Conservation (phyloP, 2,888 invertebrate species). For the Megastigmus dorsalis region DNA sequence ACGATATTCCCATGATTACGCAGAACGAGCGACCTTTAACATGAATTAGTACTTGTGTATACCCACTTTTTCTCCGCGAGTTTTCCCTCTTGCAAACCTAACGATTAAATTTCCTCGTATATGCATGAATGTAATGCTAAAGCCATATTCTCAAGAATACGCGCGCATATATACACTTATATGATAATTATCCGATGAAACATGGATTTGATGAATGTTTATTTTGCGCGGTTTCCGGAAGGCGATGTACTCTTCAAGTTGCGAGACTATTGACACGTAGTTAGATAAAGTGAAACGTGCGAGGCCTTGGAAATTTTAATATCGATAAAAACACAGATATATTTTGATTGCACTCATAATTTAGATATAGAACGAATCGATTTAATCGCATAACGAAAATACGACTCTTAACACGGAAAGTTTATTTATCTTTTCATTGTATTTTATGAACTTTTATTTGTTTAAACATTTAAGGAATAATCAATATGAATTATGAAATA, state of each 20-base stretch:
- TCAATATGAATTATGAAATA: no score
- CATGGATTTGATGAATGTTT: background rate
- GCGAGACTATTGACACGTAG: conserved; percentile 2
- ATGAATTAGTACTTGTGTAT: conserved; percentile 3
- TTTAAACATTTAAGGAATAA: no score
- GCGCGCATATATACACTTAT: background rate
- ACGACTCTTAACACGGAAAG: no score
- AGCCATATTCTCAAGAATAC: background rate
- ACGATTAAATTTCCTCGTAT: conserved; percentile 17
- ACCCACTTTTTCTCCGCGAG: background rate
- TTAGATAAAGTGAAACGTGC: conserved; percentile 6
- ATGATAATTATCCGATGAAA: background rate
- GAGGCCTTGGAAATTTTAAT: no score
- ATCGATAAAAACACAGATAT: no score
- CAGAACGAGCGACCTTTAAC: conserved; percentile 13
- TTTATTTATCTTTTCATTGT: no score
- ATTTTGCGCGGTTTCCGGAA: conserved; percentile 7
- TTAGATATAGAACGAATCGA: no score
- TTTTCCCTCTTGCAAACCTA: conserved; percentile 3
- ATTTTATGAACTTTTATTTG: no score
- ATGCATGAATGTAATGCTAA: background rate
- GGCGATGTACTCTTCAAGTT: background rate
- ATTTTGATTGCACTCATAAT: no score
- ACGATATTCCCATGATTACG: conserved; percentile 20
- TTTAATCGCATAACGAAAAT: no score